Evolutionary conservation across 2,797 vertebrate species (phyloP), one percentile per base, ranked within the genome.

Genomic region (Sardinella longiceps): DNA sequence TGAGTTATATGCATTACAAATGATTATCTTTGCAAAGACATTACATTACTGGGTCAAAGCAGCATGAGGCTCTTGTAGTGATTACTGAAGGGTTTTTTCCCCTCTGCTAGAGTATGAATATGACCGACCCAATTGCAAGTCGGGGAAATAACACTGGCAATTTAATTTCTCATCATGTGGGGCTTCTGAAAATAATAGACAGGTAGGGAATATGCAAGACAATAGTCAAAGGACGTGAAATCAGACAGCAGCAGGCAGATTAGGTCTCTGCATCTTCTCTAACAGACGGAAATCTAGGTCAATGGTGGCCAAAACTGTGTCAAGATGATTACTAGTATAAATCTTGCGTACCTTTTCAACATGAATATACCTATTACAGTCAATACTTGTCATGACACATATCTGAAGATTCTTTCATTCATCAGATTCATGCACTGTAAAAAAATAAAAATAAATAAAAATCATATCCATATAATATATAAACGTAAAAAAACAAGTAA

Each of bases 101-200:
- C 33, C 37, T 43, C 37, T 15, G 30, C 14, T 2, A n/a, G n/a
- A n/a, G n/a, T n/a, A 1, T 84, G 60, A 82, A 53, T 51, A 58
- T 85, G 85, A 83, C 87, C 87, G 85, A 83, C 87, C 87, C 82
- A 86, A 33, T 83, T 85, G 15, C 39, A 80, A 53, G 50, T 18
- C 50, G 43, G 39, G 18, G 6, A 80, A 81, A 82, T 50, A 3
- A 23, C 33, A 77, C 18, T 33, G 60, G 20, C 46, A 46, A 3
- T 83, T 53, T 20, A 20, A 10, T 63, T 37, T n/a, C 5, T 48
- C 15, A 60, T 53, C 5, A 33, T 5, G 23, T 23, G 37, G 20
- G 20, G 10, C 66, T 39, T 18, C 12, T 77, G 15, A 2, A 25
- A 60, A n/a, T n/a, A 60, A 20, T 43, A 9, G 4, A 23, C 51